Evolutionary conservation across 2,888 invertebrate genomes (phyloP).

Genomic region (Lomographa bimaculata): DNA sequence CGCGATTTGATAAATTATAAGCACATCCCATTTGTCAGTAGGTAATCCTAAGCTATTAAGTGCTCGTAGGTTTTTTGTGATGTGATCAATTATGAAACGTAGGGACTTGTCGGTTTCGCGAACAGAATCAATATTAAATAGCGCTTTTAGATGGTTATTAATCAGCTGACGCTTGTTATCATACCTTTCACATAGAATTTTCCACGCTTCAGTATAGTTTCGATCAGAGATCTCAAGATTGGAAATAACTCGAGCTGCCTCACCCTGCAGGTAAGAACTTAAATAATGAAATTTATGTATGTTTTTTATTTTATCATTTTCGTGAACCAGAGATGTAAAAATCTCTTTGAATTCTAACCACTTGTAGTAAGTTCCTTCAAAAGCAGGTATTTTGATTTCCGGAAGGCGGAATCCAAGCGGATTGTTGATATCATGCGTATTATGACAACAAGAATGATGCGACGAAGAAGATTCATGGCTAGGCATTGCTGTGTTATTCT

Average conservation of each 20-base stretch:
- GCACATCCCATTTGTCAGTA: constrained; percentile 30
- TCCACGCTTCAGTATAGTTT: constrained; percentile 31
- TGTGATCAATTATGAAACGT: constrained; percentile 19
- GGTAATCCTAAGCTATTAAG: constrained; percentile 27
- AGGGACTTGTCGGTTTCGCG: constrained; percentile 22
- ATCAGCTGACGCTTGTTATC: constrained; percentile 30
- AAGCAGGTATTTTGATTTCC: constrained; percentile 24
- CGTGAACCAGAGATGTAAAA: constrained; percentile 27
- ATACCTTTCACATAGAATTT: constrained; percentile 27
- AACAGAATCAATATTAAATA: constrained; percentile 23
- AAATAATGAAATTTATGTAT: no score
- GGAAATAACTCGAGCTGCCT: constrained; percentile 24
- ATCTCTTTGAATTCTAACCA: constrained; percentile 34
- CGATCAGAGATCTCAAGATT: constrained; percentile 22
- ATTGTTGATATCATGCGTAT: no score
- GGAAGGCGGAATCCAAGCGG: constrained; percentile 15
- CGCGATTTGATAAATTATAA: constrained; percentile 26
- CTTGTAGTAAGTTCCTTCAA: constrained; percentile 27
- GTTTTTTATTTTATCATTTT: constrained; percentile 13
- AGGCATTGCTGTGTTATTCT: no score
- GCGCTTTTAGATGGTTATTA: constrained; percentile 27
- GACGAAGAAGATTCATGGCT: no score
- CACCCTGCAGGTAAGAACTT: constrained; percentile 24
- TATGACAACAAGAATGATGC: no score
- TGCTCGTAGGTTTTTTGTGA: constrained; percentile 38